Conservation (phyloP, 2,113 vertebrate genomes). For the Otus sunia region DNA sequence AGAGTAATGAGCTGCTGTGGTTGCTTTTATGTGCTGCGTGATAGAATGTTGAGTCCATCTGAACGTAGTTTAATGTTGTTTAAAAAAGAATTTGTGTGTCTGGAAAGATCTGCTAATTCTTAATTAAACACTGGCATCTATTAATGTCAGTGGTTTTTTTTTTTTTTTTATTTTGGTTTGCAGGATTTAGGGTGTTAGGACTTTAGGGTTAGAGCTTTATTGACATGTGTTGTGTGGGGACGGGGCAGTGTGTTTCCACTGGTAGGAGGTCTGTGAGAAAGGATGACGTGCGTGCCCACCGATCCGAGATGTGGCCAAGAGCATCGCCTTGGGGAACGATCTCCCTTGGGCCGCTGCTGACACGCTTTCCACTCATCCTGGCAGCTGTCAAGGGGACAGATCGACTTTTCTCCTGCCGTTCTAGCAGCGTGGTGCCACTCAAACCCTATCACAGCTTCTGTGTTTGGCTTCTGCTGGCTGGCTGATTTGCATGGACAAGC, state of each 20-base stretch:
- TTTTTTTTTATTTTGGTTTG: neutral
- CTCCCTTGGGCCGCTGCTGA: neutral
- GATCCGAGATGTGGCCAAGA: neutral
- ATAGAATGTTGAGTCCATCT: neutral
- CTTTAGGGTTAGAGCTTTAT: neutral
- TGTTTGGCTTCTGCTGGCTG: neutral
- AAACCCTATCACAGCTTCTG: fast-evolving
- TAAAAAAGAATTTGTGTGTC: neutral
- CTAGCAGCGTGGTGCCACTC: neutral
- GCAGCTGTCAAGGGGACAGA: neutral
- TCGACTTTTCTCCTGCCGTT: neutral
- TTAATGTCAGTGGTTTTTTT: neutral
- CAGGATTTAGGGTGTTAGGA: neutral
- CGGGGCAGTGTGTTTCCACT: fast-evolving
- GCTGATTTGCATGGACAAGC: neutral
- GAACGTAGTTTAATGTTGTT: neutral
- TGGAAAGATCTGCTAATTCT: neutral
- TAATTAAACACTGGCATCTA: neutral
- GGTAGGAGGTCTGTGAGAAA: neutral
- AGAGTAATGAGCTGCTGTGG: neutral
- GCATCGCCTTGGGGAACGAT: neutral
- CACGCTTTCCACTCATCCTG: neutral
- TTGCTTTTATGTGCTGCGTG: neutral
- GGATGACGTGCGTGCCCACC: fast-evolving
- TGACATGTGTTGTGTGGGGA: fast-evolving